Evolutionary conservation across 2,797 vertebrate genomes (phyloP), one percentile per base, ranked within the genome.

Genomic region (Hyperoplus lanceolatus): DNA sequence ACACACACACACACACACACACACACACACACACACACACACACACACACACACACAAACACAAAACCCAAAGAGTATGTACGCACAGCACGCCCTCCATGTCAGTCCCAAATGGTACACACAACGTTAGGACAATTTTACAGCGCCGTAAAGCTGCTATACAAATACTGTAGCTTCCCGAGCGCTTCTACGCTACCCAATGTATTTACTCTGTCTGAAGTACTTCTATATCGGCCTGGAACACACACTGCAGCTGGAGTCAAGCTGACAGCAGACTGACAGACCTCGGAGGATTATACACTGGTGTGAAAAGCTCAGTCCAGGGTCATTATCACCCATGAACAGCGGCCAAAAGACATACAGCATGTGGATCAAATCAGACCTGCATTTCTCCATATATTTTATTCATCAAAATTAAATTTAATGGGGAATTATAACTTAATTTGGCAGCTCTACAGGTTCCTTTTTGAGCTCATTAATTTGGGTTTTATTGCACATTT

Each of bases 11-110:
- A 74, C 55, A 73, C 29, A 29, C 21, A 21, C 1, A 21, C 21
- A 69, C 67, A 67, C 59, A 68, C 79, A 85, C 58, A 74, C 55
- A 73, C 29, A 29, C 21, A 21, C 21, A 21, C 21, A 21, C 21
- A 21, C 21, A 21, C 21, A 21, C 21, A 21, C 21, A 21, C 21
- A 21, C 21, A 69, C 67, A 67, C 59, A 68, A 79, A 85, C 58
- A 74, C 55, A 73, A 61, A 73, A 77, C 67, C 76, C 49, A 67
- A 57, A 76, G 77, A 54, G 80, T 79, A 84, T 61, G 65, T 84
- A 68, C 66, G 62, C 64, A 3, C 62, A 48, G 68, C 58, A 7
- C 3, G 48, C 16, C 3, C 51, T 62, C 38, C 58, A 41, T 75
- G 76, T 84, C 60, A 82, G 53, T 65, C 56, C 36, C 39, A 70